A percentile compares a stretch with the other conserved stretches of the same genome.
Conservation (phyloP, 2,113 vertebrate genomes). For the Tor tambroides region DNA sequence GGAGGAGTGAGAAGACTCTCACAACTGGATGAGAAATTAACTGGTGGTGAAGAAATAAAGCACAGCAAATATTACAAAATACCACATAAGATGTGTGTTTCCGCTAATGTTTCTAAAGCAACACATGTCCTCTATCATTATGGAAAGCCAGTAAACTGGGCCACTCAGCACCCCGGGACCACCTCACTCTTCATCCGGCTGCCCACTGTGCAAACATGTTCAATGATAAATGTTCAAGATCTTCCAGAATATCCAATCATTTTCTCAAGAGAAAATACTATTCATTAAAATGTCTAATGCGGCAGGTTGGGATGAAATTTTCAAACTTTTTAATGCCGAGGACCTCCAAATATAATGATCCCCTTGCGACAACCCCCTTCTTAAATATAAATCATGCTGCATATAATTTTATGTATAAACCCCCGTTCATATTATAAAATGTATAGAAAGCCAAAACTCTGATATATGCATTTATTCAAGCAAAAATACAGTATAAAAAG, state of each 20-base stretch:
- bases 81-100: neutral
- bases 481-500: too few relatives aligned
- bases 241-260: slow-evolving; percentile 15
- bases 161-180: slow-evolving; percentile 5
- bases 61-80: neutral
- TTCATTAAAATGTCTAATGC: neutral
- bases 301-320: neutral
- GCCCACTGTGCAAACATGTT: neutral
- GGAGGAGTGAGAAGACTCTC: neutral
- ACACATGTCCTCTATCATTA: neutral
- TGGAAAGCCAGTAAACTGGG: slow-evolving; percentile 4
- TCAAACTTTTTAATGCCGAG: neutral
- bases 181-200: slow-evolving; percentile 22
- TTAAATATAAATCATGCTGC: neutral
- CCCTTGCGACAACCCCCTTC: neutral
- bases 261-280: slow-evolving; percentile 6
- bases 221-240: slow-evolving; percentile 32
- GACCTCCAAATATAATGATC: neutral
- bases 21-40: neutral
- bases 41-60: neutral
- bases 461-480: too few relatives aligned
- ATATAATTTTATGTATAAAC: neutral
- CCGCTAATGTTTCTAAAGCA: neutral
- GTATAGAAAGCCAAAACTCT: too few relatives aligned
- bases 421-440: neutral